Percentiles rank a stretch among this genome's conserved stretches.
Conservation (phyloP, 1,140 invertebrate genomes). For the Achatina immaculata region DNA sequence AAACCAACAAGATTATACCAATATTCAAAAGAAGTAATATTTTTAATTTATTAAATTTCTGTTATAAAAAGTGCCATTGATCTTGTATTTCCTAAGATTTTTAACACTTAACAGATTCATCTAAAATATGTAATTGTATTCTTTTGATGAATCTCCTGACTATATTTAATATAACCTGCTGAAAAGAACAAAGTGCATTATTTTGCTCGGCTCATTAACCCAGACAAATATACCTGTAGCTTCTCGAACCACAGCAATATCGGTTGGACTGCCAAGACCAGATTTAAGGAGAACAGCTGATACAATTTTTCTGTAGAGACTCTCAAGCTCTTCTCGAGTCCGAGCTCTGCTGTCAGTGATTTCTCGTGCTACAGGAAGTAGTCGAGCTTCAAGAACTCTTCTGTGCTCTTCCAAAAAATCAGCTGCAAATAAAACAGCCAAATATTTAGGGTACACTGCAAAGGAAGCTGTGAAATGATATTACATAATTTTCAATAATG, state of each 20-base stretch:
- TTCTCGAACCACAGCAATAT: slow-evolving; percentile 75
- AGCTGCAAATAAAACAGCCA: slow-evolving; percentile 51
- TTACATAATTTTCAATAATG: background rate
- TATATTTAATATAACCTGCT: no score
- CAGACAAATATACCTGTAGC: slow-evolving; percentile 61
- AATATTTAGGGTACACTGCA: no score
- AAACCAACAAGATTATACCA: no score
- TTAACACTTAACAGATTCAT: no score
- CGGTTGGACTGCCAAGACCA: slow-evolving; percentile 71
- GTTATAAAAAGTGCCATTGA: no score
- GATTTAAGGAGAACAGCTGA: slow-evolving; percentile 70
- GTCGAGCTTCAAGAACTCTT: slow-evolving; percentile 69
- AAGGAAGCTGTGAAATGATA: background rate
- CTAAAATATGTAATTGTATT: no score
- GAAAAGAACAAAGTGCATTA: no score
- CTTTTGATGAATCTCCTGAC: no score
- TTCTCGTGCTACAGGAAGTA: slow-evolving; percentile 70
- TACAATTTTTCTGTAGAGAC: slow-evolving; percentile 72
- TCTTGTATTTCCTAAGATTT: no score
- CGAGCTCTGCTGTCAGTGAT: slow-evolving; percentile 71
- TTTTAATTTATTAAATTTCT: no score
- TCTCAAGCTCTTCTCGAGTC: slow-evolving; percentile 71
- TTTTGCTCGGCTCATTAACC: no score
- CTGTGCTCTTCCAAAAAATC: slow-evolving; percentile 72
- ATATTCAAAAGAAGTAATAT: no score